A percentile compares a stretch with the other conserved stretches of the same genome.
These are phyloP conservation scores for Anguilla megastoma DNA, from an alignment of 2,797 vertebrate species.

Conservation along the genomic window DNA sequence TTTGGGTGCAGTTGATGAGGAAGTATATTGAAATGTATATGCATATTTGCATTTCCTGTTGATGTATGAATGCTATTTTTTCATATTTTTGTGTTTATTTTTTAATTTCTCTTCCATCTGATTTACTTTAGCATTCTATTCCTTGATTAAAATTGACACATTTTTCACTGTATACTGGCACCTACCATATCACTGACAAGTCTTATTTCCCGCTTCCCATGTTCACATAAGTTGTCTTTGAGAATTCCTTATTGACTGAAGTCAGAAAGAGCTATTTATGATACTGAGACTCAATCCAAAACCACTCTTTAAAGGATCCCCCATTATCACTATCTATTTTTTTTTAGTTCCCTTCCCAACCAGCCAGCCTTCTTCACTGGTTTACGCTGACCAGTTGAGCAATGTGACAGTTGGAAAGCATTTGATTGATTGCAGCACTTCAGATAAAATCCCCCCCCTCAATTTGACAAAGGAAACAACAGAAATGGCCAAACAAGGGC, in stretches of 20 bases:
- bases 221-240: background rate
- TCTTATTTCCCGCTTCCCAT: background rate
- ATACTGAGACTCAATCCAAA: background rate
- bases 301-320: background rate
- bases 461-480: background rate
- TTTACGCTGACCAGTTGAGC: background rate
- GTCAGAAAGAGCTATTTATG: background rate
- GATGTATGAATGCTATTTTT: background rate
- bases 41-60: background rate
- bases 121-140: background rate
- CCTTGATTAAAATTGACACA: background rate
- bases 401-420: background rate
- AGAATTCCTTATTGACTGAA: background rate
- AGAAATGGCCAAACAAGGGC: background rate
- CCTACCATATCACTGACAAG: background rate
- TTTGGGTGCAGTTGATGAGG: background rate
- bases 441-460: background rate
- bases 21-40: background rate
- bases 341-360: background rate
- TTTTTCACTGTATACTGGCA: background rate
- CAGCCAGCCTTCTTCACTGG: background rate
- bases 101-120: background rate
- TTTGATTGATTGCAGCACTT: slow-evolving; percentile 2
- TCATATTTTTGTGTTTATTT: background rate
- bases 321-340: background rate